Conservation (phyloP, 2,113 vertebrate species). For the Oncorhynchus mykiss region DNA sequence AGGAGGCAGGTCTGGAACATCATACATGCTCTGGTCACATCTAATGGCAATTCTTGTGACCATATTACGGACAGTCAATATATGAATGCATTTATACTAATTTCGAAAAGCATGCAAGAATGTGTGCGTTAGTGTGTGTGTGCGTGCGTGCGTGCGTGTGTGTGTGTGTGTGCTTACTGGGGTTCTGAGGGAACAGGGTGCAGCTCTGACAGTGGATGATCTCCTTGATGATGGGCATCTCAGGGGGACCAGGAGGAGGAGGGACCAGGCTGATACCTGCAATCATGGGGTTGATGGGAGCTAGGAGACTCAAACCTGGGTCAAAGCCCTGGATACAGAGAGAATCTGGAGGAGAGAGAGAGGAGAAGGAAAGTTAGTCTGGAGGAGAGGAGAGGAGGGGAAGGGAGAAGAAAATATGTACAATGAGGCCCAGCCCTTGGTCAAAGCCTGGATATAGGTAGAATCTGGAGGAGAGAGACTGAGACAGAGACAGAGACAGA, state of each 20-base stretch:
- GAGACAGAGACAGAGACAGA: slow-evolving; percentile 23
- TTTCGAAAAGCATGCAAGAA: no score
- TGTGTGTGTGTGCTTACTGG: slow-evolving; percentile 78
- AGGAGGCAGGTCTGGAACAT: slow-evolving; percentile 81
- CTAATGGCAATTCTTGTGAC: neutral
- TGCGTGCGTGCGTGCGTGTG: no score
- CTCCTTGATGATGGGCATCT: slow-evolving; percentile 89
- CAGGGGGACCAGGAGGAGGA: slow-evolving; percentile 79
- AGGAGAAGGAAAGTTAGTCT: neutral
- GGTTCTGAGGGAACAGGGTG: slow-evolving; percentile 95
- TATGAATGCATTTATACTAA: no score
- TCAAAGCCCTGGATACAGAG: slow-evolving; percentile 93
- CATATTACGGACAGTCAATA: neutral
- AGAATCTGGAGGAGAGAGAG: slow-evolving; percentile 79
- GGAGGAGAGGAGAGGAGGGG: slow-evolving; percentile 9
- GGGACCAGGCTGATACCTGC: slow-evolving; percentile 85
- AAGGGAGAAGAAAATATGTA: neutral
- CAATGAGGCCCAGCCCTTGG: slow-evolving; percentile 80
- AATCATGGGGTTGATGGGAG: slow-evolving; percentile 91
- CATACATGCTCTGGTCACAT: neutral
- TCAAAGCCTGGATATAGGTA: slow-evolving; percentile 91
- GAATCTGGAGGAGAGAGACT: slow-evolving; percentile 78
- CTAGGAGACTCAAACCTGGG: slow-evolving; percentile 85
- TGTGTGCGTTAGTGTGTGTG: no score
- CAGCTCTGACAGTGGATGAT: slow-evolving; percentile 96